Evolutionary conservation across 53 echinoderm and acorn worm genomes (phyloP).

Genomic region (Paracentrotus lividus): DNA sequence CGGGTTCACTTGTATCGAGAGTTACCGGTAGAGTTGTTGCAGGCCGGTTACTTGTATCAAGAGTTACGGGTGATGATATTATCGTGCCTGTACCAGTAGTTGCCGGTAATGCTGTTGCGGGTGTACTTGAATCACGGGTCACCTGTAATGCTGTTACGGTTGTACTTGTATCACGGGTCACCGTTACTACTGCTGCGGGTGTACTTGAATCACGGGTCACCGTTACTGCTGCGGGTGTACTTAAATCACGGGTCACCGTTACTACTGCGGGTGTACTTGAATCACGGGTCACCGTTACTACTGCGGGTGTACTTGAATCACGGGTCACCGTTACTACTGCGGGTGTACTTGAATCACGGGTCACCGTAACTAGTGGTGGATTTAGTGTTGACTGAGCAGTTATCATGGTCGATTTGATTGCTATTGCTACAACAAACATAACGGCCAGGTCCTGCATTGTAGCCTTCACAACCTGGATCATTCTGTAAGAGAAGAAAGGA

Average conservation of each 20-base stretch:
- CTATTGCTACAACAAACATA: background rate
- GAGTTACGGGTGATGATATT: background rate
- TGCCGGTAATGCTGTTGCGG: background rate
- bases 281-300: background rate
- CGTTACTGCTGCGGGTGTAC: too few species aligned
- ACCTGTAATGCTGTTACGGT: too few species aligned
- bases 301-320: background rate
- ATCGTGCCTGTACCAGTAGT: background rate
- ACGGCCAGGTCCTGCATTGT: background rate
- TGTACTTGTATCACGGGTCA: too few species aligned
- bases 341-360: background rate
- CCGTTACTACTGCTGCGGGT: too few species aligned
- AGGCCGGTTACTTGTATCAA: too few species aligned
- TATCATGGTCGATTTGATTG: background rate
- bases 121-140: background rate
- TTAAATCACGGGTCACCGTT: background rate
- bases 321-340: background rate
- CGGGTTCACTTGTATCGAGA: background rate
- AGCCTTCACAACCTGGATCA: background rate
- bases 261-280: background rate
- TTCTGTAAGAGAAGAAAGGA: background rate
- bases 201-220: background rate
- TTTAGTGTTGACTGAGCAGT: background rate
- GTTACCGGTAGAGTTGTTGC: background rate
- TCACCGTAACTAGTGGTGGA: too few species aligned